phyloP scores from a whole-genome alignment of 2,797 vertebrate genomes.

The Hippoglossus hippoglossus region DNA sequence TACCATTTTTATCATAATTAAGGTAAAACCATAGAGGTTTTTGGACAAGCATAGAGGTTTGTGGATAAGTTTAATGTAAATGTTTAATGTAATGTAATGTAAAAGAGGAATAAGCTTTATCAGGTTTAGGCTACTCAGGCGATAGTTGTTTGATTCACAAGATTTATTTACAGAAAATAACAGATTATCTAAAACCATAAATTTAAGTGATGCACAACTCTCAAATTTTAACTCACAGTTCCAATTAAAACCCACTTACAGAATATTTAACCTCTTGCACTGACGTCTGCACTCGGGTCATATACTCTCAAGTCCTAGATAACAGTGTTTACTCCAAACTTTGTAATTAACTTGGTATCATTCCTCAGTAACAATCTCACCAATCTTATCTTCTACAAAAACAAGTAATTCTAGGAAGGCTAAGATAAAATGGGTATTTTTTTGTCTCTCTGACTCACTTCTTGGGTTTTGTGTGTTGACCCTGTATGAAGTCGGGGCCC shows the following conservation, averaged over 20 bases:
- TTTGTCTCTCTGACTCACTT: constrained; percentile 24
- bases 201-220: neutral
- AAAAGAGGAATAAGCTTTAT: neutral
- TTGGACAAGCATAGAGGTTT: neutral
- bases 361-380: neutral
- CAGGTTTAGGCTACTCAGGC: too few species aligned
- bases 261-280: neutral
- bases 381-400: neutral
- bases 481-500: constrained; percentile 8
- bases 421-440: neutral
- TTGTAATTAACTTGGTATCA: neutral
- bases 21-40: neutral
- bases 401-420: neutral
- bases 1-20: too few species aligned
- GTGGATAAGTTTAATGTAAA: too few species aligned
- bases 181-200: neutral
- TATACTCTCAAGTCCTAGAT: neutral
- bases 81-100: too few species aligned
- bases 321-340: neutral
- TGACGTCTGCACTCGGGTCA: neutral
- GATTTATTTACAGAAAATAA: neutral
- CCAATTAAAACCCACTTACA: constrained; percentile 16
- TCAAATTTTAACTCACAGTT: neutral
- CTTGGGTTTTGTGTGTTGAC: constrained; percentile 24
- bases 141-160: neutral